Evolutionary conservation across 2,797 vertebrate genomes (phyloP).

Genomic region (Chiloscyllium punctatum): DNA sequence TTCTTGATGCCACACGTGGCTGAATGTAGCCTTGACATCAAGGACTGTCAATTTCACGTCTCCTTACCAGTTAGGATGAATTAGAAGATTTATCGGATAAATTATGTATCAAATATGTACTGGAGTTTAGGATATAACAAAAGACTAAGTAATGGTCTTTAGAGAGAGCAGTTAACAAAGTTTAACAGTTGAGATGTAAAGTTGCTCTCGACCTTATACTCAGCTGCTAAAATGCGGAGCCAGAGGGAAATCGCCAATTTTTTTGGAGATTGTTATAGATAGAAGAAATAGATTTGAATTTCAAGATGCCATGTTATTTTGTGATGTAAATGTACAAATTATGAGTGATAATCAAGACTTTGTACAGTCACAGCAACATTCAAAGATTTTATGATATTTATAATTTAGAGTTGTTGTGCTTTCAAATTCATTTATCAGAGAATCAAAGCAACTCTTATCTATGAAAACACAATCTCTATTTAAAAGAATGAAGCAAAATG

Average conservation of each 20-base stretch:
- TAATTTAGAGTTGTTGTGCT: not conserved
- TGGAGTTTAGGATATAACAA: not conserved
- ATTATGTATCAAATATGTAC: not conserved
- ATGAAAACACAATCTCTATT: not conserved
- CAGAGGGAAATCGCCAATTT: not conserved
- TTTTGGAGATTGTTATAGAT: not conserved
- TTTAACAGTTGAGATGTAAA: not conserved
- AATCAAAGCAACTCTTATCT: not conserved
- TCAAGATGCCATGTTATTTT: not conserved
- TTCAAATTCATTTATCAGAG: not conserved
- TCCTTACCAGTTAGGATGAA: not conserved
- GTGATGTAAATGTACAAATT: no score
- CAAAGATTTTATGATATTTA: not conserved
- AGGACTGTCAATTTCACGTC: no score
- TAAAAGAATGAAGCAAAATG: not conserved
- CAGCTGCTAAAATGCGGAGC: not conserved
- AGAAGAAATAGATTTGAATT: not conserved
- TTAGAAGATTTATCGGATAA: not conserved
- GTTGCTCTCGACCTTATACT: not conserved
- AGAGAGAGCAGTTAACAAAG: not conserved
- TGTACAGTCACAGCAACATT: not conserved
- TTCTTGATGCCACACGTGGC: no score
- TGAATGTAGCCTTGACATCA: no score
- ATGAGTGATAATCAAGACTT: not conserved
- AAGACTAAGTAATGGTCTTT: not conserved